Base-by-base conservation (phyloP, 2,797 vertebrate species). In the Gallirallus australis region DNA sequence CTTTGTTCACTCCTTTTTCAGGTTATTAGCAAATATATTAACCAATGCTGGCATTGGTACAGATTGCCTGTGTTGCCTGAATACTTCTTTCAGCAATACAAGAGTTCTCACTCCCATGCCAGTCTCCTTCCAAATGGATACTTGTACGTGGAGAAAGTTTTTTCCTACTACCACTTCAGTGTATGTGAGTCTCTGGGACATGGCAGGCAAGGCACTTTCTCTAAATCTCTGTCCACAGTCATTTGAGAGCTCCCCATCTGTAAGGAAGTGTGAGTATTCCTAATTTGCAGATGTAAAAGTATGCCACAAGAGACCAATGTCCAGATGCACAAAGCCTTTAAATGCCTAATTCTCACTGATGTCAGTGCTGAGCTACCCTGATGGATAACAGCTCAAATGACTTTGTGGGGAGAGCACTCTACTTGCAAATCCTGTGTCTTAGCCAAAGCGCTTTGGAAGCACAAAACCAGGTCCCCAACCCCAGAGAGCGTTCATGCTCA, bases 291-390 rank as follows among this genome's bases (percentile, higher is more conserved):
- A 60, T 56, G 59, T 45, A 63, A 20, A 86, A 82, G 65, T 42
- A 40, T 23, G 39, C 52, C 70, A 82, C 39, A 57, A 56, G 80
- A 92, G 70, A 92, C 63, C 11, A 15, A 66, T 6, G 52, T 66
- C 42, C 73, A 90, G 77, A 82, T 54, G 80, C 54, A 89, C 56
- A 93, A 89, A 89, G 80, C n/a, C 35, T 86, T 84, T 83, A 76
- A 76, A 89, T 39, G 42, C 33, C 66, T 84, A 56, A 79, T 64
- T 90, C 66, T 86, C 48, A 72, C 35, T 60, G 57, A 86, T 53
- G 42, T 84, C 81, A 79, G 76, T 24, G 48, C 66, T 76, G 83
- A 90, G 63, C 25, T 72, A 82, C 52, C 48, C 63, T 65, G 63
- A 70, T 4, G 20, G 45, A 33, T 59, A 89, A 76, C 25, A 69